These are phyloP conservation scores for Dascyllus trimaculatus DNA, from an alignment of 2,113 vertebrate genomes.

Conservation along the genomic window DNA sequence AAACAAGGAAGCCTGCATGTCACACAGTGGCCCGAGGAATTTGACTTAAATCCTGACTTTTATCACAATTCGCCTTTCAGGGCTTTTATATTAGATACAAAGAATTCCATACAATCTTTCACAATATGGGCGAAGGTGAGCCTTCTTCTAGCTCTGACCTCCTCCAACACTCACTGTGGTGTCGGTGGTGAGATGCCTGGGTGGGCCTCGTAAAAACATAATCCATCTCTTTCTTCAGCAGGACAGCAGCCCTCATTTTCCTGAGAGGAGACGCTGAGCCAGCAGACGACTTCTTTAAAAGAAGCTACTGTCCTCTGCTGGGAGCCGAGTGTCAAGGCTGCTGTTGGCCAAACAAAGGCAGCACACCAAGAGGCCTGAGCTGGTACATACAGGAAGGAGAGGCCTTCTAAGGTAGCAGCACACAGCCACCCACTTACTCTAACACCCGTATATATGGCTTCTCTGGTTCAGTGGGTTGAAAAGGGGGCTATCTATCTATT, in stretches of 20 bases:
- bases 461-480: conserved; percentile 66
- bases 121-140: conserved; percentile 45
- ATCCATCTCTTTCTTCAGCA: conserved; percentile 59
- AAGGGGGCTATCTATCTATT: conserved; percentile 67
- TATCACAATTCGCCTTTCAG: conserved; percentile 16
- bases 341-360: conserved; percentile 61
- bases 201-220: conserved; percentile 78
- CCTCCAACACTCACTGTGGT: conserved; percentile 63
- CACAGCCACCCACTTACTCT: conserved; percentile 58
- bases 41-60: neutral
- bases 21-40: neutral
- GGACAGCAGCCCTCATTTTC: conserved; percentile 65
- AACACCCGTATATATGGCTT: conserved; percentile 48
- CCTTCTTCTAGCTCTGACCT: conserved; percentile 45
- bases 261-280: conserved; percentile 63
- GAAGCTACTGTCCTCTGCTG: conserved; percentile 64
- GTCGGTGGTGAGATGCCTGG: conserved; percentile 73
- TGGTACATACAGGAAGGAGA: conserved; percentile 48
- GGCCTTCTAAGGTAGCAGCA: conserved; percentile 48
- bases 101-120: conserved; percentile 31
- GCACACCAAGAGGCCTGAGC: conserved; percentile 26
- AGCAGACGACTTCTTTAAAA: conserved; percentile 68
- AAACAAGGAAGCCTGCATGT: neutral
- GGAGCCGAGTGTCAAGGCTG: conserved; percentile 40
- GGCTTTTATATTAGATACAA: conserved; percentile 8